These are phyloP conservation scores for Trochalopteron elliotii DNA, from an alignment of 2,113 vertebrate genomes.

Conservation along the genomic window DNA sequence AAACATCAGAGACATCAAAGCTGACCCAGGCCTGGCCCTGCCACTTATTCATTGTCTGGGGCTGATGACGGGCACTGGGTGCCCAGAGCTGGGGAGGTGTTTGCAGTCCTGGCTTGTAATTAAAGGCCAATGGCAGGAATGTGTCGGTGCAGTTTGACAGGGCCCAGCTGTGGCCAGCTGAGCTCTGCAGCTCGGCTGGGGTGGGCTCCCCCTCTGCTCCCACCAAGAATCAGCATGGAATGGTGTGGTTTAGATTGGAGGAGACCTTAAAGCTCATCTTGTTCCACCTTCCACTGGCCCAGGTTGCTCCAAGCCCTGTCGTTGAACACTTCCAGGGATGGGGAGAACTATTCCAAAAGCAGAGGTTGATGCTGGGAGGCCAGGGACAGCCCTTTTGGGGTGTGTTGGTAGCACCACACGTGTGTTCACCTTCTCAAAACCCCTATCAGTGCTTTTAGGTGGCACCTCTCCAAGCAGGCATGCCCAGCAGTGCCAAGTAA, in stretches of 20 bases:
- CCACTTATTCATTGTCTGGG: neutral
- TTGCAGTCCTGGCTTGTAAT: neutral
- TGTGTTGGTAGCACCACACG: neutral
- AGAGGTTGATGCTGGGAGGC: neutral
- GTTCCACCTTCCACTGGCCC: neutral
- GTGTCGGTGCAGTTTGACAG: accelerated
- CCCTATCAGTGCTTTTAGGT: neutral
- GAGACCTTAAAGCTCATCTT: neutral
- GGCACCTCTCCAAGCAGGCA: neutral
- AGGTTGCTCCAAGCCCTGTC: neutral
- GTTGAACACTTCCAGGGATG: neutral
- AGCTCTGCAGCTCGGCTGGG: neutral
- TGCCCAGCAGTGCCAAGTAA: neutral
- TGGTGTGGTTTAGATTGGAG: neutral
- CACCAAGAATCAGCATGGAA: neutral
- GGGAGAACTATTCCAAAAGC: neutral
- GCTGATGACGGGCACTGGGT: neutral
- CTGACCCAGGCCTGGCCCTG: neutral
- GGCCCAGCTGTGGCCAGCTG: neutral
- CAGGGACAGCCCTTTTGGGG: neutral
- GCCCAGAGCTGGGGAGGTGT: neutral
- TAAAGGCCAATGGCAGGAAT: neutral
- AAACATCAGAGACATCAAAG: constrained; percentile 20
- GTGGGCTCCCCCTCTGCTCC: neutral
- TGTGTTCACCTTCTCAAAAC: neutral